Percentiles rank a stretch among this genome's conserved stretches.
These are phyloP conservation scores for Helicorthomorpha holstii DNA, from an alignment of 1,140 invertebrate genomes.

Conservation along the genomic window DNA sequence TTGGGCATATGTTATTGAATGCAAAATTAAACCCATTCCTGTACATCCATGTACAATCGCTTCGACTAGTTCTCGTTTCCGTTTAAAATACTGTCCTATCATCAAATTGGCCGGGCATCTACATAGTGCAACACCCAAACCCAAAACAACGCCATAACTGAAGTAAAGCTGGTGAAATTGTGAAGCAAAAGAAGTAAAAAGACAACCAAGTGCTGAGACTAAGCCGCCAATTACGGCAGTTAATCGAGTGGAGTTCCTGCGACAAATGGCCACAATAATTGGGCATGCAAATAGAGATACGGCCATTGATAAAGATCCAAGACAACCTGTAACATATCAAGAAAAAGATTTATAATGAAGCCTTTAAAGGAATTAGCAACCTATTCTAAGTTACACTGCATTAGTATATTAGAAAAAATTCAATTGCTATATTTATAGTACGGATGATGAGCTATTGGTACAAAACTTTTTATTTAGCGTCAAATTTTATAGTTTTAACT, in stretches of 20 bases:
- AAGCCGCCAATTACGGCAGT: conserved; percentile 72
- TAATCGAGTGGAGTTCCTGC: conserved; percentile 67
- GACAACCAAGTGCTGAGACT: conserved; percentile 62
- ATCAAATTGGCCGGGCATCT: conserved; percentile 69
- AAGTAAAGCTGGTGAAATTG: conserved; percentile 80
- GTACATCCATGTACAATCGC: conserved; percentile 70
- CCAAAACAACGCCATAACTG: conserved; percentile 50
- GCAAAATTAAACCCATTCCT: conserved; percentile 62
- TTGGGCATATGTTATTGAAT: conserved; percentile 62
- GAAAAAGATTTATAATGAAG: neutral
- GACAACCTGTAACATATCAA: conserved; percentile 45
- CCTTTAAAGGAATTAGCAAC: no score
- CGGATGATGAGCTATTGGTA: no score
- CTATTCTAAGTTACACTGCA: no score
- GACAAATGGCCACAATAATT: conserved; percentile 64
- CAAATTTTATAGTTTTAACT: no score
- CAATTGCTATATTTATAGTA: no score
- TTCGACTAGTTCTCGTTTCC: conserved; percentile 64
- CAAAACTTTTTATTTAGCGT: no score
- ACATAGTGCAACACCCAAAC: conserved; percentile 65
- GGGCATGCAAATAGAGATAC: conserved; percentile 63
- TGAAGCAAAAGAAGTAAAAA: conserved; percentile 68
- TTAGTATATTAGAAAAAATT: no score
- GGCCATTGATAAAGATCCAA: conserved; percentile 63
- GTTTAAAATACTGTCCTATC: conserved; percentile 80